phyloP scores from a whole-genome alignment of 2,797 vertebrate species.

The Iguana delicatissima region DNA sequence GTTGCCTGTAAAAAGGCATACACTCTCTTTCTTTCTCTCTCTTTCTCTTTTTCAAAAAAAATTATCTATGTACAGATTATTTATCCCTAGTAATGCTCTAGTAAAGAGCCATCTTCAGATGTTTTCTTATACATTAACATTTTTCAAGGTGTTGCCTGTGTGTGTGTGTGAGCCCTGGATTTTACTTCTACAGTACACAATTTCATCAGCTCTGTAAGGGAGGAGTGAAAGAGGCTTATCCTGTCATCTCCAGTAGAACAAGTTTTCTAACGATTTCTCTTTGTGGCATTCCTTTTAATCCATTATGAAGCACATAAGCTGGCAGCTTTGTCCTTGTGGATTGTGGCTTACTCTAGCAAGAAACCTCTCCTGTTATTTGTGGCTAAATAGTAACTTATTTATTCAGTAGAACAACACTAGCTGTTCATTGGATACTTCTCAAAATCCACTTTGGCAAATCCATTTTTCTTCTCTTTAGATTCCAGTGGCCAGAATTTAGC shows the following conservation, averaged over 20 bases:
- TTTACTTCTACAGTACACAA: slow-evolving; percentile 4
- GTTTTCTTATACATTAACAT: background rate
- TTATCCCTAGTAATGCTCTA: too few relatives aligned
- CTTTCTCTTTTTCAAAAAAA: too few relatives aligned
- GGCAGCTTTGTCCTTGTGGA: background rate
- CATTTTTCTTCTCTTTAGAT: too few relatives aligned
- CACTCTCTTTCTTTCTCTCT: too few relatives aligned
- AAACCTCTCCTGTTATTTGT: background rate
- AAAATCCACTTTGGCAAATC: too few relatives aligned
- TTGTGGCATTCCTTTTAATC: slow-evolving; percentile 3
- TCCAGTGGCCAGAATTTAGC: background rate
- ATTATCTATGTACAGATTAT: accelerated
- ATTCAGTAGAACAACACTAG: background rate
- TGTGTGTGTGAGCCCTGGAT: background rate
- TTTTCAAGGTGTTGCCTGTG: background rate
- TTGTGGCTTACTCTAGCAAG: background rate
- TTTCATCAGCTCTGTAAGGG: background rate
- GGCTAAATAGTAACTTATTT: background rate
- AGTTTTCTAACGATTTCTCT: slow-evolving; percentile 27
- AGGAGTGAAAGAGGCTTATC: background rate
- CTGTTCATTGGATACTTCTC: too few relatives aligned
- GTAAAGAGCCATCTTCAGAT: background rate
- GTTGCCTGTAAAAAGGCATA: background rate
- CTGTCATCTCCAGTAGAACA: background rate
- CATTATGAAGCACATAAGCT: background rate